These are phyloP conservation scores for Herminia tarsipennalis DNA, from an alignment of 2,888 invertebrate genomes.

Conservation along the genomic window DNA sequence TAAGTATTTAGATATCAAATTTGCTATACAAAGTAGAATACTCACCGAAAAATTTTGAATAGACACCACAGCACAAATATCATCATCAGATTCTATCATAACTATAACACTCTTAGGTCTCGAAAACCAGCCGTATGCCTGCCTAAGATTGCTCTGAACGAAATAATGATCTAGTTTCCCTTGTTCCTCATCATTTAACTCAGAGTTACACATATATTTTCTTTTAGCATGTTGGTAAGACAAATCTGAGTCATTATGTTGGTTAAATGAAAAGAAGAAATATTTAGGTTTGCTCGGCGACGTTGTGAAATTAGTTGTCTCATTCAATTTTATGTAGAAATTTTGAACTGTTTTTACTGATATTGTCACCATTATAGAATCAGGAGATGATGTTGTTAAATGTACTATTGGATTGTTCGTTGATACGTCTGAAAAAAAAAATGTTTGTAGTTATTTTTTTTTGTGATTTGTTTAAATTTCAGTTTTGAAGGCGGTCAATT, in stretches of 20 bases:
- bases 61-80: conserved; percentile 91
- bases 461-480: too few relatives aligned
- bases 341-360: conserved; percentile 84
- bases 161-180: conserved; percentile 35
- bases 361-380: conserved; percentile 86
- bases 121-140: conserved; percentile 59
- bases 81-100: conserved; percentile 87
- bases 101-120: conserved; percentile 85
- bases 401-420: conserved; percentile 87
- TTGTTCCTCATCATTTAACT: conserved; percentile 52
- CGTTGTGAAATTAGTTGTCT: conserved; percentile 69
- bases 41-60: conserved; percentile 91
- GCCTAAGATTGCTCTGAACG: conserved; percentile 44
- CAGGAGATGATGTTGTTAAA: conserved; percentile 88
- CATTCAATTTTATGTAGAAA: conserved; percentile 83
- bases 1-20: too few relatives aligned
- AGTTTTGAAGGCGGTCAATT: too few relatives aligned
- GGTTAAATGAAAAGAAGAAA: conserved; percentile 84
- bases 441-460: too few relatives aligned
- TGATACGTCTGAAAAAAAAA: conserved; percentile 65
- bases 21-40: too few relatives aligned
- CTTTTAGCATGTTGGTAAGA: conserved; percentile 56
- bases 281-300: conserved; percentile 82
- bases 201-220: conserved; percentile 86
- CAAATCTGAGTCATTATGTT: conserved; percentile 52